Conservation (phyloP, 1,140 invertebrate genomes). For the Chrysoperla carnea region DNA sequence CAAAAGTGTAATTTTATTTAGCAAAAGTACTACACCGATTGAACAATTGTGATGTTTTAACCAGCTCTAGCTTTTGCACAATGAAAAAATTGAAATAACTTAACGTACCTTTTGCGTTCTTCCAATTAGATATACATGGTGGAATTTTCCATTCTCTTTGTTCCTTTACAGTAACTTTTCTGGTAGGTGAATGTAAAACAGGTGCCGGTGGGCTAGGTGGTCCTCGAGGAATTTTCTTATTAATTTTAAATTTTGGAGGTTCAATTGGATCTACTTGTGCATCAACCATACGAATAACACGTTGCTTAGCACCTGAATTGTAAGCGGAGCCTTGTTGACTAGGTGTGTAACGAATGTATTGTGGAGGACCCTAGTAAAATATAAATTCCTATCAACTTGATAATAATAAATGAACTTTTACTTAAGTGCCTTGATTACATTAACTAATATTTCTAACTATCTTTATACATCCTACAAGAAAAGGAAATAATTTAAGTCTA, state of each 20-base stretch:
- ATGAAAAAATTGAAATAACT: too few species aligned
- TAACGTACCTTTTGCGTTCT: constrained; percentile 75
- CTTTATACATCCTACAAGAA: too few species aligned
- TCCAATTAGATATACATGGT: constrained; percentile 99
- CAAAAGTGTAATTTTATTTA: too few species aligned
- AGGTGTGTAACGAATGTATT: constrained; percentile 95
- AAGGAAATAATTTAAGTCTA: too few species aligned
- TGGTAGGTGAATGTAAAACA: constrained; percentile 92
- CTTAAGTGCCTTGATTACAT: too few species aligned
- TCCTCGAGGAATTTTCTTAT: constrained; percentile 90
- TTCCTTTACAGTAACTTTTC: constrained; percentile 95
- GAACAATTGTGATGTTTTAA: too few species aligned
- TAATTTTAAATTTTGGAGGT: constrained; percentile 93
- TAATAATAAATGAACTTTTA: constrained; percentile 1
- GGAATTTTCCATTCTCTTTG: constrained; percentile 99
- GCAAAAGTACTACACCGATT: too few species aligned
- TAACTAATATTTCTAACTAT: too few species aligned
- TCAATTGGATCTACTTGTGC: constrained; percentile 96
- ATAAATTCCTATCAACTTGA: neutral
- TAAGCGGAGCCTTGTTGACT: constrained; percentile 90
- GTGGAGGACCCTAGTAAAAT: constrained; percentile 58
- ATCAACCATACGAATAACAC: constrained; percentile 94
- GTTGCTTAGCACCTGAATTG: constrained; percentile 93
- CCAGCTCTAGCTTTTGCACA: too few species aligned
- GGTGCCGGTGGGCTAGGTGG: constrained; percentile 94